Evolutionary conservation across 2,888 invertebrate genomes (phyloP).

Genomic region (Himalopsyche kuldschensis): DNA sequence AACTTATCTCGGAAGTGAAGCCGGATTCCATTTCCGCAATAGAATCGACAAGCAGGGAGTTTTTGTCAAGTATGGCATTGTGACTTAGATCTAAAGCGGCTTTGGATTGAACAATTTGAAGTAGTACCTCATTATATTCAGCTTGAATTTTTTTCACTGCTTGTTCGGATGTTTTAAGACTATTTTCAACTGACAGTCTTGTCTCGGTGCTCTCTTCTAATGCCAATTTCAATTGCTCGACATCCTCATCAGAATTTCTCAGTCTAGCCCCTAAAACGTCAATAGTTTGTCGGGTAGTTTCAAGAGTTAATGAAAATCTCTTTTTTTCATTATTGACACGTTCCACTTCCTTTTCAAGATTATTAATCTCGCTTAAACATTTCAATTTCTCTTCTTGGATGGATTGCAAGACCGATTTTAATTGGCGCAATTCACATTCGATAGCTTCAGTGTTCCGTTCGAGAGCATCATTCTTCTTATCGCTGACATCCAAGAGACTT

Average conservation of each 20-base stretch:
- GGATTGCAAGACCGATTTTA: not conserved
- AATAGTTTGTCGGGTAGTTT: constrained; percentile 61
- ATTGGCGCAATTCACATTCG: not conserved
- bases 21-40: constrained; percentile 26
- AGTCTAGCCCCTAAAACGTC: constrained; percentile 61
- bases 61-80: constrained; percentile 23
- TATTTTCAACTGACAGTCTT: constrained; percentile 4
- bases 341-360: constrained; percentile 53
- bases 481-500: constrained; percentile 47
- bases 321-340: constrained; percentile 56
- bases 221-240: constrained; percentile 52
- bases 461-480: constrained; percentile 45
- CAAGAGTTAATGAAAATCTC: constrained; percentile 62
- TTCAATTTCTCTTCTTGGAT: not conserved
- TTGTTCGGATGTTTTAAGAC: constrained; percentile 3
- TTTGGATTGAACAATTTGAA: constrained; percentile 29
- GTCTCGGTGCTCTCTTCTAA: not conserved
- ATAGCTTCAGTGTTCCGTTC: not conserved
- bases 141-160: constrained; percentile 19
- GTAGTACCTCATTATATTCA: constrained; percentile 29
- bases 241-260: constrained; percentile 62
- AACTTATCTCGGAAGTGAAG: constrained; percentile 22
- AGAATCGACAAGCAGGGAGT: constrained; percentile 23
- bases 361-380: constrained; percentile 37
- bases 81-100: constrained; percentile 25